Evolutionary conservation across 2,113 vertebrate species (phyloP).

Genomic region (Sterrhoptilus dennistouni): DNA sequence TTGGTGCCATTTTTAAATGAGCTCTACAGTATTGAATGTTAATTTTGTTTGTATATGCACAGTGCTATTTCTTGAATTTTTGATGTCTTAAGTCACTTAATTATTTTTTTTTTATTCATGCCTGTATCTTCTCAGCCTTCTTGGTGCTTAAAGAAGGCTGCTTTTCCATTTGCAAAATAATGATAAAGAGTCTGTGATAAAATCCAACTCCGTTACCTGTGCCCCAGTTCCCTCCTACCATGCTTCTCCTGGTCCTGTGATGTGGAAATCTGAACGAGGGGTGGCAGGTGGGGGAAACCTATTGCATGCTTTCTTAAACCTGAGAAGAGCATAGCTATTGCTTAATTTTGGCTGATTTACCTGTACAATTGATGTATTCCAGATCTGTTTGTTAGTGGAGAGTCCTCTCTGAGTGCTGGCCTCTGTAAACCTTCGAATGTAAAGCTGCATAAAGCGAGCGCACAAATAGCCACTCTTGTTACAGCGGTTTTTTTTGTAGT

Average conservation of each 20-base stretch:
- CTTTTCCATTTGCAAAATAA: constrained; percentile 48
- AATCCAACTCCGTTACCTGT: not conserved
- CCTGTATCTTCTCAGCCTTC: constrained; percentile 54
- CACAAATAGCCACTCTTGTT: constrained; percentile 55
- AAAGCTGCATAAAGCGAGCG: constrained; percentile 72
- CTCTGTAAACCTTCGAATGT: constrained; percentile 70
- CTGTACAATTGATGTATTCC: constrained; percentile 67
- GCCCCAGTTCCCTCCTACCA: not conserved
- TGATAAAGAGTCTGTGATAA: constrained; percentile 55
- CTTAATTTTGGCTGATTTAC: constrained; percentile 64
- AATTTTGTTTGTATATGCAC: constrained; percentile 56
- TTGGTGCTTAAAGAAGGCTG: constrained; percentile 50
- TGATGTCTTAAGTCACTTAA: constrained; percentile 39
- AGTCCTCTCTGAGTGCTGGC: constrained; percentile 67
- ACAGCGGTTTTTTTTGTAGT: not conserved
- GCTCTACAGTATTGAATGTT: constrained; percentile 33
- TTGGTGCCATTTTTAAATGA: constrained; percentile 63
- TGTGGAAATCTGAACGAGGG: constrained; percentile 9
- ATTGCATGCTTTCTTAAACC: constrained; percentile 45
- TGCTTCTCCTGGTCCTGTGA: constrained; percentile 36
- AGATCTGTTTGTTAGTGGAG: constrained; percentile 69
- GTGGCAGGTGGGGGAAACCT: constrained; percentile 39
- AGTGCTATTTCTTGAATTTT: constrained; percentile 55
- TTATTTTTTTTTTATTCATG: constrained; percentile 52
- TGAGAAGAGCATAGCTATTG: constrained; percentile 33